Conservation (phyloP, 2,797 vertebrate genomes). For the Vultur gryphus region DNA sequence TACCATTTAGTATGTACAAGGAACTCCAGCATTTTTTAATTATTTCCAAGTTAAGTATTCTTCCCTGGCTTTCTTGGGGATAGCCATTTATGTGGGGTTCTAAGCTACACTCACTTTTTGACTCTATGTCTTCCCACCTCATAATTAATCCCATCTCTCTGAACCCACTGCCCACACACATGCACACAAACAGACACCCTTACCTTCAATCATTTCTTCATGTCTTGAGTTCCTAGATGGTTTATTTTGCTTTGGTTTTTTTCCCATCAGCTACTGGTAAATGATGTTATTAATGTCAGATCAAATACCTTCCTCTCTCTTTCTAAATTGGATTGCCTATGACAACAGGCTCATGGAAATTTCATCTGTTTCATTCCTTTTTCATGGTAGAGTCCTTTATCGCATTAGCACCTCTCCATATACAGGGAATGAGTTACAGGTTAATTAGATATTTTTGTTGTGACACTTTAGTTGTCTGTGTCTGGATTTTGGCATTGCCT, state of each 20-base stretch:
- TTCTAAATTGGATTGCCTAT: constrained; percentile 24
- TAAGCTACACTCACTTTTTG: background rate
- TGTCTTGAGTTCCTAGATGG: background rate
- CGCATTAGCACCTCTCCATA: background rate
- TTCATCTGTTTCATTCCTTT: constrained; percentile 44
- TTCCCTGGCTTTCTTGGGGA: background rate
- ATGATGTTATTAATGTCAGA: constrained; percentile 19
- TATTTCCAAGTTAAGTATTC: background rate
- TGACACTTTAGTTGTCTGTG: background rate
- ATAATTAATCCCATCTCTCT: background rate
- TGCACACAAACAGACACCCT: background rate
- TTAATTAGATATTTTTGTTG: constrained; percentile 44
- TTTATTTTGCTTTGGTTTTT: background rate
- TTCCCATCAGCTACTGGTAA: background rate
- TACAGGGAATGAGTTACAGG: background rate
- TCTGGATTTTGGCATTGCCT: constrained; percentile 6
- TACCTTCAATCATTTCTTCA: background rate
- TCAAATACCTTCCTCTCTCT: background rate
- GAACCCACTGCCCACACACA: background rate
- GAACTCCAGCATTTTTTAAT: background rate
- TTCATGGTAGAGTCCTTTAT: constrained; percentile 9
- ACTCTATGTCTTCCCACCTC: background rate
- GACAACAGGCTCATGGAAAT: constrained; percentile 24
- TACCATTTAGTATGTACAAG: background rate
- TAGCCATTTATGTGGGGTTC: background rate